Evolutionary conservation across 2,113 vertebrate genomes (phyloP).

Genomic region (Collichthys lucidus): DNA sequence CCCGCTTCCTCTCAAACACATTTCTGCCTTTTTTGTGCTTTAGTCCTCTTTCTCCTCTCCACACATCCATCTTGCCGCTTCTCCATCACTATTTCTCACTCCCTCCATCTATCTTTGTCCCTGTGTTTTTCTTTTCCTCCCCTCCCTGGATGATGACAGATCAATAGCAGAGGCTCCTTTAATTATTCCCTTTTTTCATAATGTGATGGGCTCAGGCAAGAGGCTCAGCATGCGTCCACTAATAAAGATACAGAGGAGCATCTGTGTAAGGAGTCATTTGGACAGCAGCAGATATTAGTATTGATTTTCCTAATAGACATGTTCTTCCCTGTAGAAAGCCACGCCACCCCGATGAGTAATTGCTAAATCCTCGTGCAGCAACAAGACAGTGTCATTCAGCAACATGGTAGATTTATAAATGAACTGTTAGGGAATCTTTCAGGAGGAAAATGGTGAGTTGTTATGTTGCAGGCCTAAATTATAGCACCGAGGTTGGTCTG

Average conservation of each 20-base stretch:
- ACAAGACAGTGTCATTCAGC: constrained; percentile 3
- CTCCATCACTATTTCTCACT: not conserved
- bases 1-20: constrained; percentile 1
- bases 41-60: not conserved
- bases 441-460: constrained; percentile 9
- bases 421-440: constrained; percentile 20
- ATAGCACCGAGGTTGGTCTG: constrained; percentile 41
- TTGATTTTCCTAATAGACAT: constrained; percentile 71
- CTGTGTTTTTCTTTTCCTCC: no score
- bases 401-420: constrained; percentile 28
- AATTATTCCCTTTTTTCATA: constrained; percentile 60
- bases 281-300: constrained; percentile 60
- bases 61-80: not conserved
- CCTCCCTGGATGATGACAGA: constrained; percentile 43
- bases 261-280: constrained; percentile 47
- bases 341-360: constrained; percentile 33
- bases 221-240: constrained; percentile 25
- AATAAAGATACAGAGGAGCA: constrained; percentile 53
- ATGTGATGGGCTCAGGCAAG: constrained; percentile 25
- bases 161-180: constrained; percentile 50
- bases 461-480: not conserved
- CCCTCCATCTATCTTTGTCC: constrained; percentile 1
- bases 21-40: not conserved
- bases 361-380: constrained; percentile 4
- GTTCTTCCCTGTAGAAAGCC: constrained; percentile 46